Evolutionary conservation across 2,888 invertebrate genomes (phyloP).

Genomic region (Drosophila pseudotalamancana): DNA sequence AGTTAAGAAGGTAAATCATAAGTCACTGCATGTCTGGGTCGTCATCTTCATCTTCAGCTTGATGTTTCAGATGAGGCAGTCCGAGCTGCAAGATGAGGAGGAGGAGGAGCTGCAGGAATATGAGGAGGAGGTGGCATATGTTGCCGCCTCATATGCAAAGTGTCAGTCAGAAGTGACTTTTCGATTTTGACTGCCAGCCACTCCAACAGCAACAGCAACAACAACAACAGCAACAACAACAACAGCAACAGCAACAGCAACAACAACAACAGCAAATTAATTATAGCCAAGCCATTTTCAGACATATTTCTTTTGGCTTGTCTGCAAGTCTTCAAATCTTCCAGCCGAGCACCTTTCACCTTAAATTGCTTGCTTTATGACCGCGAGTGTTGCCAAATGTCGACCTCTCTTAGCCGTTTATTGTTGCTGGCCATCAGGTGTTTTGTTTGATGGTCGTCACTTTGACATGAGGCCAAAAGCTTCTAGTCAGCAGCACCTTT

Average conservation of each 20-base stretch:
- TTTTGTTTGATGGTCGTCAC: conserved; percentile 31
- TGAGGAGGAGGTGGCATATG: conserved; percentile 30
- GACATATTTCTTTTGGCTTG: conserved; percentile 46
- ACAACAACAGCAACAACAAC: too few species aligned
- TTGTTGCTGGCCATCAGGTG: conserved; percentile 33
- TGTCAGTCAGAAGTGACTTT: conserved; percentile 80
- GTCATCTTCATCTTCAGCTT: conserved; percentile 68
- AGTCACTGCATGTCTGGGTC: conserved; percentile 79
- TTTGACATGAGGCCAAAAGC: conserved; percentile 34
- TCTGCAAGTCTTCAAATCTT: conserved; percentile 25
- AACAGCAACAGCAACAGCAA: conserved; percentile 21
- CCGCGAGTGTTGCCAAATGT: conserved; percentile 65
- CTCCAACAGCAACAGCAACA: conserved; percentile 36
- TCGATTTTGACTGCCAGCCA: conserved; percentile 73
- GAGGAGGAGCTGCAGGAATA: too few species aligned
- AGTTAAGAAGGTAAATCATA: conserved; percentile 75
- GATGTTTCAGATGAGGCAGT: conserved; percentile 21
- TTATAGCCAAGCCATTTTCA: conserved; percentile 72
- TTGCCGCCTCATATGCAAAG: conserved; percentile 75
- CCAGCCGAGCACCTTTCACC: conserved; percentile 74
- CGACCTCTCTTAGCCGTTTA: conserved; percentile 65
- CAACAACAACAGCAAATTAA: conserved; percentile 68
- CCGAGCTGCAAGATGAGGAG: conserved; percentile 1
- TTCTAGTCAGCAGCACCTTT: conserved; percentile 58
- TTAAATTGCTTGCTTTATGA: conserved; percentile 78